Conservation (phyloP, 1,140 invertebrate species). For the Trypoxylus dichotomus region DNA sequence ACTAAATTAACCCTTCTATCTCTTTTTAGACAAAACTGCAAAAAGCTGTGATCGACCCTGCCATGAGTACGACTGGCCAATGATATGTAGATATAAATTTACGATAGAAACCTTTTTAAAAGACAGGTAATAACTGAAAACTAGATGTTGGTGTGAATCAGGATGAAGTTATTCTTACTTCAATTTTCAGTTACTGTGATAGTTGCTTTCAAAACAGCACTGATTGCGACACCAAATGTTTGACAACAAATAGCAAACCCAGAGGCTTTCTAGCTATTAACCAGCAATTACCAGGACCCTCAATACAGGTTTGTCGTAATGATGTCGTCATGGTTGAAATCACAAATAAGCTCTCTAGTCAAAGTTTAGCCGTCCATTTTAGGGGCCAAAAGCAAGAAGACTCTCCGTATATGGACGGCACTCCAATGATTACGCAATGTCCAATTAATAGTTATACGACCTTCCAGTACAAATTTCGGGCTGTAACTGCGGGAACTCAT, state of each 20-base stretch:
- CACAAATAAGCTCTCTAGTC: constrained; percentile 73
- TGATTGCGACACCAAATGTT: constrained; percentile 64
- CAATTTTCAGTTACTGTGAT: constrained; percentile 58
- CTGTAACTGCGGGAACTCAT: constrained; percentile 70
- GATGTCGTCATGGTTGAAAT: constrained; percentile 85
- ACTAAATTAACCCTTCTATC: constrained; percentile 38
- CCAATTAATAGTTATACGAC: constrained; percentile 78
- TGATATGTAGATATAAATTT: constrained; percentile 76
- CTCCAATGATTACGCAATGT: constrained; percentile 82
- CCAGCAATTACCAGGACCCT: constrained; percentile 78
- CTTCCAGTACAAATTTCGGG: constrained; percentile 80
- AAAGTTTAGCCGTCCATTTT: constrained; percentile 79
- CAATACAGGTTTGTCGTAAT: constrained; percentile 84
- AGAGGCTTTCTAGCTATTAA: constrained; percentile 76
- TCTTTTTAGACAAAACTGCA: constrained; percentile 68
- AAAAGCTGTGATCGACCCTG: constrained; percentile 73
- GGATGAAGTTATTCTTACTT: constrained; percentile 35
- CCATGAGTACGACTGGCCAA: constrained; percentile 75
- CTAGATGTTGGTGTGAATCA: not conserved
- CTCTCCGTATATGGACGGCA: constrained; percentile 84
- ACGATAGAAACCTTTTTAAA: constrained; percentile 69
- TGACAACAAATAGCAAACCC: constrained; percentile 70
- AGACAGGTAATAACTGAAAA: constrained; percentile 59
- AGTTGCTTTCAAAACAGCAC: constrained; percentile 66
- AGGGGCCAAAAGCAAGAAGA: constrained; percentile 76